Conservation (phyloP, 2,888 invertebrate genomes). For the Gandaritis pyraliata region DNA sequence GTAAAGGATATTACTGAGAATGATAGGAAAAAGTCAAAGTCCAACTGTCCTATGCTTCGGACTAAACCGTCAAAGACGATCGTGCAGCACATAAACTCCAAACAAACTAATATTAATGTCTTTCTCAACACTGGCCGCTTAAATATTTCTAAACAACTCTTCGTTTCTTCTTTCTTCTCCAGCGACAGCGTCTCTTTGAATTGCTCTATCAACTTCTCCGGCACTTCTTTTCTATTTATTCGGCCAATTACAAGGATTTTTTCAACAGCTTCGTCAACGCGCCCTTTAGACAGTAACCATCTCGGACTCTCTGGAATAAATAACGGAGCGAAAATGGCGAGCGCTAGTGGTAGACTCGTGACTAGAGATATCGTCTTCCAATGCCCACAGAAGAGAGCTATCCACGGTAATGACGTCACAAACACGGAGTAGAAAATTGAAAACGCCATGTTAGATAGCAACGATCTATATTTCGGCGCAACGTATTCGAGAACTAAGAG, state of each 20-base stretch:
- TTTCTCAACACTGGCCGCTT: slow-evolving; percentile 58
- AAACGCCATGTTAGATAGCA: slow-evolving; percentile 61
- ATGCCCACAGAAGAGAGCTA: slow-evolving; percentile 59
- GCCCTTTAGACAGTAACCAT: slow-evolving; percentile 64
- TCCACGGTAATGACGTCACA: slow-evolving; percentile 58
- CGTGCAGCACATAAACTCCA: slow-evolving; percentile 59
- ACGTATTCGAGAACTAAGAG: slow-evolving; percentile 64
- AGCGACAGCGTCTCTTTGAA: slow-evolving; percentile 50
- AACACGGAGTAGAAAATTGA: slow-evolving; percentile 59
- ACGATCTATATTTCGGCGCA: slow-evolving; percentile 63
- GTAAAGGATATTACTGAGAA: slow-evolving; percentile 64
- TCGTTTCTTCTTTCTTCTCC: slow-evolving; percentile 47
- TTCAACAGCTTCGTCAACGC: slow-evolving; percentile 59
- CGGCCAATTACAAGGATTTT: slow-evolving; percentile 59
- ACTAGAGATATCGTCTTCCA: slow-evolving; percentile 64
- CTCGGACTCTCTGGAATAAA: slow-evolving; percentile 65
- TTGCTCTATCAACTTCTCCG: slow-evolving; percentile 57
- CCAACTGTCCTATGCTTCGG: slow-evolving; percentile 57
- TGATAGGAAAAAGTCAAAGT: slow-evolving; percentile 64
- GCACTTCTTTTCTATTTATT: slow-evolving; percentile 59
- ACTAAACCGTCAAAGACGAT: slow-evolving; percentile 62
- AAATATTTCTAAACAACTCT: slow-evolving; percentile 55
- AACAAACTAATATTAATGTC: slow-evolving; percentile 55
- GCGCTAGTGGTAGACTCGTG: slow-evolving; percentile 59
- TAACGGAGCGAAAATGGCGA: slow-evolving; percentile 57